Conservation (phyloP, 2,797 vertebrate genomes). For the Forpus xanthops region DNA sequence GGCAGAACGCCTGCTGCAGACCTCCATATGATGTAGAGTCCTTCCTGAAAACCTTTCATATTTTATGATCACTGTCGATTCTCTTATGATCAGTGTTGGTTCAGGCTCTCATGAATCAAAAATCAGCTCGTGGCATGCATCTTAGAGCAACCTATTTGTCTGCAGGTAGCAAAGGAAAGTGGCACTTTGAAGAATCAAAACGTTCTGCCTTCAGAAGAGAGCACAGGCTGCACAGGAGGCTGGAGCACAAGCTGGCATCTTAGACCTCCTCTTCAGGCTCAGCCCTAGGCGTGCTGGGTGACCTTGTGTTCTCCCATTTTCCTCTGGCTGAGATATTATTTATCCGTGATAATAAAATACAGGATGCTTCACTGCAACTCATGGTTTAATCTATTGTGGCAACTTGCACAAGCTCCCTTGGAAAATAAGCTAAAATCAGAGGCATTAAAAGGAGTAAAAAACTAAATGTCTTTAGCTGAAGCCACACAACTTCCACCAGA, state of each 20-base stretch:
- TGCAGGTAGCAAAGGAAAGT: slow-evolving; percentile 51
- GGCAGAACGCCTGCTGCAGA: slow-evolving; percentile 3
- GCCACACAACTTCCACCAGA: neutral
- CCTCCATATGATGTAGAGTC: neutral
- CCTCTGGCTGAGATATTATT: slow-evolving; percentile 43
- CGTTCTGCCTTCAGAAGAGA: slow-evolving; percentile 15
- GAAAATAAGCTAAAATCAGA: neutral
- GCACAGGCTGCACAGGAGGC: neutral
- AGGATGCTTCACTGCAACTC: slow-evolving; percentile 1
- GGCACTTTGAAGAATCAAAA: slow-evolving; percentile 57
- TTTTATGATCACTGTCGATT: slow-evolving; percentile 52
- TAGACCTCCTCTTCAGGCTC: slow-evolving; percentile 21
- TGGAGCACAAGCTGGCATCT: neutral
- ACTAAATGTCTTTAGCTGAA: neutral
- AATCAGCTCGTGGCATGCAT: neutral
- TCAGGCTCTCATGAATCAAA: slow-evolving; percentile 61
- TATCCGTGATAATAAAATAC: slow-evolving; percentile 28
- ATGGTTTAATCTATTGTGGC: slow-evolving; percentile 20
- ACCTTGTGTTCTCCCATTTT: slow-evolving; percentile 34
- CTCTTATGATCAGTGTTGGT: slow-evolving; percentile 42
- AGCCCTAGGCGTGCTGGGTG: slow-evolving; percentile 10
- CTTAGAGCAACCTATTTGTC: slow-evolving; percentile 35
- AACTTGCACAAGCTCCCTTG: neutral
- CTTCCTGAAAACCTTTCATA: slow-evolving; percentile 47
- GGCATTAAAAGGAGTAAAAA: neutral